Percentiles rank a stretch among this genome's conserved stretches.
These are phyloP conservation scores for Drosophila elegans DNA, from an alignment of 1,140 invertebrate species.

Conservation along the genomic window DNA sequence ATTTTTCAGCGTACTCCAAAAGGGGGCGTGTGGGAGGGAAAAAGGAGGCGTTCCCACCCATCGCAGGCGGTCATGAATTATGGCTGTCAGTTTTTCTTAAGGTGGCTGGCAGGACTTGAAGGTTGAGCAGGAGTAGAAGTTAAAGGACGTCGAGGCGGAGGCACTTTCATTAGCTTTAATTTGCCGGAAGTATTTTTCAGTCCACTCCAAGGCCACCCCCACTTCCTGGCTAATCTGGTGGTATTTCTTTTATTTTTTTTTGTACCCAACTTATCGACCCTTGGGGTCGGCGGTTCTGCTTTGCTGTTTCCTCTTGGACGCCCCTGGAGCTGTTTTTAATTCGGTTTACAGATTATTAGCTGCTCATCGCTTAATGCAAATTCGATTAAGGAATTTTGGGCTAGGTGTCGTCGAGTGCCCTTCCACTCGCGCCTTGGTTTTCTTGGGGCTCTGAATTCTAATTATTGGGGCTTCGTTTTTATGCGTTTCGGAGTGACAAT, in stretches of 20 bases:
- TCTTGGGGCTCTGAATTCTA: conserved; percentile 12
- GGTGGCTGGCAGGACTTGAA: conserved; percentile 34
- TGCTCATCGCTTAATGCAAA: conserved; percentile 76
- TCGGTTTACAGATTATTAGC: conserved; percentile 83
- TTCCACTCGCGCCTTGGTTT: neutral
- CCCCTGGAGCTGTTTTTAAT: conserved; percentile 71
- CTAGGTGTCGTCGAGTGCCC: conserved; percentile 47
- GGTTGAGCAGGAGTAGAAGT: neutral
- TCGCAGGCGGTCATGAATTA: conserved; percentile 71
- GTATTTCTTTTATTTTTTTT: conserved; percentile 25
- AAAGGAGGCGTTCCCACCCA: conserved; percentile 11
- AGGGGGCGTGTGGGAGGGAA: conserved; percentile 6
- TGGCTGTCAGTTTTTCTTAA: conserved; percentile 79
- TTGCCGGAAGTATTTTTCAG: conserved; percentile 80
- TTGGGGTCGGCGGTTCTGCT: conserved; percentile 47
- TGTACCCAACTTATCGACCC: conserved; percentile 11
- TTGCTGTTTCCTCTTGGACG: conserved; percentile 63
- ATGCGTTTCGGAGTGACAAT: conserved; percentile 30
- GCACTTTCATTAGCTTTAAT: conserved; percentile 84
- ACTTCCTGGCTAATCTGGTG: conserved; percentile 30
- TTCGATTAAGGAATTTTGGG: conserved; percentile 61
- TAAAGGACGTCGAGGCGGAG: conserved; percentile 1
- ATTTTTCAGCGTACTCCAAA: conserved; percentile 64
- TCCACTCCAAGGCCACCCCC: conserved; percentile 11
- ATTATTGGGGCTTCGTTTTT: conserved; percentile 7